Conservation (phyloP, 2,113 vertebrate species). For the Morone saxatilis region DNA sequence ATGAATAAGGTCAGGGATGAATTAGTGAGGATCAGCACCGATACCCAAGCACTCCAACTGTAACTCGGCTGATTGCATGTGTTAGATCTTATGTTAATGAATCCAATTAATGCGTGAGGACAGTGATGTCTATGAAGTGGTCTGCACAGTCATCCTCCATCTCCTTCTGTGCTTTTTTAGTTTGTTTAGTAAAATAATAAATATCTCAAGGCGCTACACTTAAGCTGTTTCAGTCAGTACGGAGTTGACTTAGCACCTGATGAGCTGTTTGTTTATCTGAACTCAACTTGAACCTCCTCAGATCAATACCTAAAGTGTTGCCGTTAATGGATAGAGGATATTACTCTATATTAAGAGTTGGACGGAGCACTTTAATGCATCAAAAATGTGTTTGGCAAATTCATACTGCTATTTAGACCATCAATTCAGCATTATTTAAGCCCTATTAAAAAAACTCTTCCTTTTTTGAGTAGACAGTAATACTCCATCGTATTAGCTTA, state of each 20-base stretch:
- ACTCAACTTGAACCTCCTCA: constrained; percentile 62
- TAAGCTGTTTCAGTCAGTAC: constrained; percentile 2
- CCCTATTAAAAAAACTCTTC: constrained; percentile 46
- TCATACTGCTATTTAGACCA: constrained; percentile 50
- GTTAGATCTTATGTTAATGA: constrained; percentile 59
- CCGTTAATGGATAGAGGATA: constrained; percentile 46
- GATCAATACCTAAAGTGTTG: constrained; percentile 55
- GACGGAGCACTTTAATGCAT: constrained; percentile 33
- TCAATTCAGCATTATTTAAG: constrained; percentile 62
- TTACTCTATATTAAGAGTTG: constrained; percentile 39
- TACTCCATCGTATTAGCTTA: constrained; percentile 70
- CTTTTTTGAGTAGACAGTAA: constrained; percentile 53
- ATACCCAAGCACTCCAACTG: constrained; percentile 18
- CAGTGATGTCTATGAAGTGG: constrained; percentile 41
- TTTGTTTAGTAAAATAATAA: constrained; percentile 32
- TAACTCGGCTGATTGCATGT: constrained; percentile 24
- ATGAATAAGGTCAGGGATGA: constrained; percentile 61
- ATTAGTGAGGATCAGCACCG: constrained; percentile 44
- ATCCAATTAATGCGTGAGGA: constrained; percentile 51
- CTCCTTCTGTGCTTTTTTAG: constrained; percentile 1
- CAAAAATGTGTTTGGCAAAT: constrained; percentile 51
- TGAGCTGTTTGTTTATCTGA: constrained; percentile 62
- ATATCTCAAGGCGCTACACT: constrained; percentile 11
- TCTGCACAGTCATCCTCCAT: constrained; percentile 23
- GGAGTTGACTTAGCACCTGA: constrained; percentile 26